Base-by-base conservation (phyloP, 2,888 invertebrate species). In the Athripsodes cinereus region DNA sequence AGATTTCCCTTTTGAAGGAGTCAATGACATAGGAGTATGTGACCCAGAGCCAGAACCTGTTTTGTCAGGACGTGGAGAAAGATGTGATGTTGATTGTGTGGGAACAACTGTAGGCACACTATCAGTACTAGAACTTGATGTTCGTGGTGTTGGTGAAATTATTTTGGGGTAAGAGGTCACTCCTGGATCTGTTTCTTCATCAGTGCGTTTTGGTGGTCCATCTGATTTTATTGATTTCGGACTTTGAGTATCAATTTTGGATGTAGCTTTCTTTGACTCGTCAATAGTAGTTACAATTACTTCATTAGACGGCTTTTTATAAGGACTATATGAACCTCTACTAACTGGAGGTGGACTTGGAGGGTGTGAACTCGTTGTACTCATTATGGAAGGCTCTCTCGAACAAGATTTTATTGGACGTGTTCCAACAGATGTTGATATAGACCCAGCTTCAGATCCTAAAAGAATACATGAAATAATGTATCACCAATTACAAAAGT, bases 1-100 rank as follows among this genome's bases (percentile, higher is more conserved):
- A 2, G 88, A 88, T 68, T 83, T 87, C 11, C 88, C 88, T 58
- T 80, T 82, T 57, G 79, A 82, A 31, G 78, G 40, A 13, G 16
- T 40, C 13, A 40, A 16, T n/a, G 13, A 40, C 3, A 2, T 40
- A 40, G 40, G 16, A 40, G 40, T 5, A 40, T 26, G 5, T 26
- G 3, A 26, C 3, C 26, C 26, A 26, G 5, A 26, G 3, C 26
- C 26, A 26, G 26, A 26, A 3, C 3, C 10, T 26, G 40, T 16
- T 13, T 40, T 16, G n/a, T 40, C 40, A 55, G 68, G 77, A 71
- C 67, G 73, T 74, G 70, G 62, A 48, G 70, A 68, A 26, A 22
- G 35, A 10, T 31, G 48, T 20, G 55, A 48, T 8, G 31, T 49
- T 11, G 48, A 16, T 40, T 40, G 40, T 5, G 34, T n/a, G 13